These are phyloP conservation scores for Hylaeus volcanicus DNA, from an alignment of 1,140 invertebrate genomes.

Conservation along the genomic window DNA sequence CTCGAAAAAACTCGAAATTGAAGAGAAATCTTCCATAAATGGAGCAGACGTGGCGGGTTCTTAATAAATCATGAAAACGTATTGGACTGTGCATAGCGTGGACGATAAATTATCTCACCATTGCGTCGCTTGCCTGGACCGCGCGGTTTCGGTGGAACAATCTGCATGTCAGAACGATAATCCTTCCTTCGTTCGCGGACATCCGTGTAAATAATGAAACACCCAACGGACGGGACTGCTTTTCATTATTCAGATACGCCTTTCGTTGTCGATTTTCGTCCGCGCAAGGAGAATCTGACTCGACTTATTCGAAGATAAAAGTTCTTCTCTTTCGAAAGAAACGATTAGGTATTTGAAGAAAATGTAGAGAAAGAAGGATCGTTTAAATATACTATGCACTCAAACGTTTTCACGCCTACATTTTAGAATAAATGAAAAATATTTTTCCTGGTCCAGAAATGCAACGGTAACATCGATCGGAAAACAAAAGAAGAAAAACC, in stretches of 20 bases:
- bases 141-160: conserved; percentile 6
- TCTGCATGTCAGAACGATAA: conserved; percentile 34
- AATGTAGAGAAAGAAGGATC: no score
- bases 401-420: no score
- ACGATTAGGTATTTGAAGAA: no score
- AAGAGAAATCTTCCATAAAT: conserved; percentile 8
- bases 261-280: background rate
- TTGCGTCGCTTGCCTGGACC: background rate
- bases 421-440: no score
- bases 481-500: no score
- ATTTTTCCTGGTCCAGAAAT: no score
- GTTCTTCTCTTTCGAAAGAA: no score
- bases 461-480: no score
- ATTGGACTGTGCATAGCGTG: background rate
- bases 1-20: no score
- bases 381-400: no score
- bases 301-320: no score
- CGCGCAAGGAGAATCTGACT: background rate
- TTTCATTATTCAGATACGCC: background rate
- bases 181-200: conserved; percentile 8
- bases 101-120: conserved; percentile 32
- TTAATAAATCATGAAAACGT: conserved; percentile 38
- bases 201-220: conserved; percentile 29
- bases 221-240: background rate
- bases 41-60: conserved; percentile 19